These are phyloP conservation scores for Pseudomyrmex dendroicus DNA, from an alignment of 1,140 invertebrate genomes.

Conservation along the genomic window DNA sequence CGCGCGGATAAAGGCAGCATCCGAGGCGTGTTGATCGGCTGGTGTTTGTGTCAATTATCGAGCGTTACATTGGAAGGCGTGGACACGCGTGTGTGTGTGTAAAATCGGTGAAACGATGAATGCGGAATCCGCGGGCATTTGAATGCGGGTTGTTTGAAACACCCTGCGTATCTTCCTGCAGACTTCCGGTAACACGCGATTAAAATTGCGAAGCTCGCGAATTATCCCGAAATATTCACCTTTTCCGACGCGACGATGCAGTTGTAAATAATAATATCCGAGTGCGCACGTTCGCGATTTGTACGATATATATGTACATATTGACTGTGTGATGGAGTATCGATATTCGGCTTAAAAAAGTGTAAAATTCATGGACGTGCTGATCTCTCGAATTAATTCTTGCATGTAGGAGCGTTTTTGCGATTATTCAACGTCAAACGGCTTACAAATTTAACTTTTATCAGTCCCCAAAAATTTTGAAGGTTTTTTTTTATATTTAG, in stretches of 20 bases:
- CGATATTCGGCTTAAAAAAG: neutral
- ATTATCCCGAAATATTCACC: neutral
- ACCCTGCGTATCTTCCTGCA: slow-evolving; percentile 1
- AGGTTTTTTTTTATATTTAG: too few relatives aligned
- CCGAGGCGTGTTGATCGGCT: slow-evolving; percentile 19
- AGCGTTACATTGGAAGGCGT: slow-evolving; percentile 2
- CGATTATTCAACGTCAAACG: neutral
- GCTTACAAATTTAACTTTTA: neutral
- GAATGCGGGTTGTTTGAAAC: slow-evolving; percentile 22
- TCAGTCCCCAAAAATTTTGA: too few relatives aligned
- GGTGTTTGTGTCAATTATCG: slow-evolving; percentile 55
- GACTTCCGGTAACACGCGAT: neutral
- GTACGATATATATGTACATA: neutral
- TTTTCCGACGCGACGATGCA: neutral
- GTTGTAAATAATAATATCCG: neutral
- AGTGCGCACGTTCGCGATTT: neutral
- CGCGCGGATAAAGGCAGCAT: slow-evolving; percentile 49
- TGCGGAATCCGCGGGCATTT: neutral
- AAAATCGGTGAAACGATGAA: slow-evolving; percentile 35
- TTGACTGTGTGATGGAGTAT: neutral
- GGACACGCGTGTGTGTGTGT: neutral
- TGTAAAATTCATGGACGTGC: neutral
- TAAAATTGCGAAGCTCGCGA: slow-evolving; percentile 8
- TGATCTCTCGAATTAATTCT: neutral
- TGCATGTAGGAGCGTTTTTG: neutral